A percentile compares a stretch with the other conserved stretches of the same genome.
These are phyloP conservation scores for Leucoraja ocellata DNA, from an alignment of 2,797 vertebrate species.

Conservation along the genomic window DNA sequence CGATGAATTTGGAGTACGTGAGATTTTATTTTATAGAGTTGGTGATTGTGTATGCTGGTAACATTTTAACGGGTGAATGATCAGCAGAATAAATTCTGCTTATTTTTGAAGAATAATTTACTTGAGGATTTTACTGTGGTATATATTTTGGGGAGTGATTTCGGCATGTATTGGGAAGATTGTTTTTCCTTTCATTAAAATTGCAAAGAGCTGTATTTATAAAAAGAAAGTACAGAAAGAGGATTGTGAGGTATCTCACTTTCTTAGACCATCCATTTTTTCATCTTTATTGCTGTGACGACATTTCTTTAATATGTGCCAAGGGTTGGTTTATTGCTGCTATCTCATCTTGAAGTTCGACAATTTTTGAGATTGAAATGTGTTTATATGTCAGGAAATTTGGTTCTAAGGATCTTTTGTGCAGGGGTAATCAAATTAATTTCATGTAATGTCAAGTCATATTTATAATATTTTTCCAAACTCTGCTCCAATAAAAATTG, in stretches of 20 bases:
- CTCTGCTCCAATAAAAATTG: background rate
- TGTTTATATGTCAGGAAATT: background rate
- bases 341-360: background rate
- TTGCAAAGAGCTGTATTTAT: background rate
- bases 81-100: background rate
- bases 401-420: background rate
- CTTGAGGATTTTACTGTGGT: background rate
- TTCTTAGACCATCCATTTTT: background rate
- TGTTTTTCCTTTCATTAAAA: background rate
- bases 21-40: background rate
- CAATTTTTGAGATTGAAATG: background rate
- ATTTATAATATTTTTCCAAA: background rate
- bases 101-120: background rate
- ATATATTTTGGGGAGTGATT: slow-evolving; percentile 15
- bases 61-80: background rate
- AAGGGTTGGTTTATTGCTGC: background rate
- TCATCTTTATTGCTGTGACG: background rate
- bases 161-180: background rate
- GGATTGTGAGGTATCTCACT: background rate
- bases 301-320: background rate
- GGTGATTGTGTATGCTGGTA: background rate
- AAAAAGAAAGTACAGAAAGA: background rate
- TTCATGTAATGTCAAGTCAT: background rate
- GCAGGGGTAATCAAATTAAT: background rate
- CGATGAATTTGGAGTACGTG: background rate